phyloP scores from a whole-genome alignment of 2,797 vertebrate species.

The Paguma larvata region DNA sequence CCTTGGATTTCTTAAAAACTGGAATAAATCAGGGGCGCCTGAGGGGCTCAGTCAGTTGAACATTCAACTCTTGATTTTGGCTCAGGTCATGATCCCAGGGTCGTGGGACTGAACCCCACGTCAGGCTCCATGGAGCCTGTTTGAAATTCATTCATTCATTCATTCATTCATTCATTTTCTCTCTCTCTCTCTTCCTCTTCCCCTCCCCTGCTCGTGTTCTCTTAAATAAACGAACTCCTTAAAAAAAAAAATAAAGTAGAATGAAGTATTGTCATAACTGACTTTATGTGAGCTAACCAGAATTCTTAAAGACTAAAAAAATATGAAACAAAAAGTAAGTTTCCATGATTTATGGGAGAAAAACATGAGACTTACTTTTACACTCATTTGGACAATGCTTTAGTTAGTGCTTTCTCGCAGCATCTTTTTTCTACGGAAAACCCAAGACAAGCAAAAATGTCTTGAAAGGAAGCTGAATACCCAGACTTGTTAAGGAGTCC shows the following conservation, averaged over 20 bases:
- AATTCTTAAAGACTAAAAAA: conserved; percentile 51
- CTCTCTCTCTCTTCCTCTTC: too few relatives aligned
- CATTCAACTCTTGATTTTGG: background rate
- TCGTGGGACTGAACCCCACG: too few relatives aligned
- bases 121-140: too few relatives aligned
- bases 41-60: background rate
- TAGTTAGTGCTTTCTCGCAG: conserved; percentile 51
- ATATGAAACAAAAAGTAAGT: conserved; percentile 22
- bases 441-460: conserved; percentile 46
- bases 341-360: conserved; percentile 51
- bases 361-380: conserved; percentile 65
- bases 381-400: conserved; percentile 28
- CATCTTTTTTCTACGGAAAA: conserved; percentile 34
- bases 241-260: background rate
- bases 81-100: background rate
- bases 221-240: too few relatives aligned
- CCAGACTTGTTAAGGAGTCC: conserved; percentile 1
- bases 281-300: conserved; percentile 38
- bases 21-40: background rate
- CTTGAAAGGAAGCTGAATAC: conserved; percentile 43
- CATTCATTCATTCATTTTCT: too few relatives aligned
- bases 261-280: background rate
- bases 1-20: background rate
- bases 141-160: too few relatives aligned
- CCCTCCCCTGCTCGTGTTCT: too few relatives aligned